phyloP scores from a whole-genome alignment of 2,888 invertebrate species.

The Eupsilia transversa region DNA sequence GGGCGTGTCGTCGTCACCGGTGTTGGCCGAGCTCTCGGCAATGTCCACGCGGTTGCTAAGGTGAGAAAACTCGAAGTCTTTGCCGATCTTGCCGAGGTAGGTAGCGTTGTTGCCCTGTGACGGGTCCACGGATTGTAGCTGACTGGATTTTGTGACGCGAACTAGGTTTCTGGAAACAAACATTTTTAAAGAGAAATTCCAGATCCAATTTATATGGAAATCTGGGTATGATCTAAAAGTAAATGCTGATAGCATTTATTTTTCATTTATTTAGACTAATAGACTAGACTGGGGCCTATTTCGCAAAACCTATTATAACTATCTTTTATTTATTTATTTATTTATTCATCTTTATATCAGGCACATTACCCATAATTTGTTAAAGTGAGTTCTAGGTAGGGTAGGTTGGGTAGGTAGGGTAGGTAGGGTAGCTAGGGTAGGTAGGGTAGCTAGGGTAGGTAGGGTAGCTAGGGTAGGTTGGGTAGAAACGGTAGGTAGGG shows the following conservation, averaged over 20 bases:
- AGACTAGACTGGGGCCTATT: neutral
- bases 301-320: neutral
- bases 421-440: no score
- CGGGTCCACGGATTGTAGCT: constrained; percentile 94
- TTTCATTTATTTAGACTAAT: neutral
- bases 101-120: constrained; percentile 90
- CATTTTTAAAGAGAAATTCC: neutral
- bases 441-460: no score
- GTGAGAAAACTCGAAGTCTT: constrained; percentile 96
- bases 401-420: no score
- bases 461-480: no score
- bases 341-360: no score
- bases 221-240: neutral
- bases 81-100: constrained; percentile 94
- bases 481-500: no score
- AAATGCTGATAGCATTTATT: neutral
- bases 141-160: constrained; percentile 95
- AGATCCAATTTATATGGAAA: neutral
- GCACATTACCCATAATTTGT: no score
- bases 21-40: constrained; percentile 92
- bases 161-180: constrained; percentile 94
- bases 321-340: no score
- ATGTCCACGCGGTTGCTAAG: constrained; percentile 93
- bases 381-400: no score
- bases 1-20: constrained; percentile 90